Percentiles rank a stretch among this genome's conserved stretches.
Evolutionary conservation across 1,140 invertebrate species (phyloP).

Genomic region (Eupeodes corollae): DNA sequence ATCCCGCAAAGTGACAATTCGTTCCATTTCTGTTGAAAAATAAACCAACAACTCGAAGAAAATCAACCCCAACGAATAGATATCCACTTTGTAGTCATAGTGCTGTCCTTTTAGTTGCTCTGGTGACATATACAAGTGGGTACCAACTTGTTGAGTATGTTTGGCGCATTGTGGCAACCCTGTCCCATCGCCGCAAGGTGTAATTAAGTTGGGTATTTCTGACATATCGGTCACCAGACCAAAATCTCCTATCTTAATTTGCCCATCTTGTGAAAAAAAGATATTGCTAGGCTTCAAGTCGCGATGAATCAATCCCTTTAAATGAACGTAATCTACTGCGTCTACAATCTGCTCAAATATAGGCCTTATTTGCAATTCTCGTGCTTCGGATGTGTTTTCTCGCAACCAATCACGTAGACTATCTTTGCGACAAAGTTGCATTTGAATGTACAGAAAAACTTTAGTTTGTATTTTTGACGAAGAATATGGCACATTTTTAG

Average conservation of each 20-base stretch:
- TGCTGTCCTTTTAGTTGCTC: slow-evolving; percentile 70
- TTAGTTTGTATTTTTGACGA: slow-evolving; percentile 17
- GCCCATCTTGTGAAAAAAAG: slow-evolving; percentile 81
- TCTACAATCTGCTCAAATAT: slow-evolving; percentile 89
- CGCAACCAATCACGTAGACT: slow-evolving; percentile 85
- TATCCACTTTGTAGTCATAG: slow-evolving; percentile 93
- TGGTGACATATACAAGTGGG: slow-evolving; percentile 93
- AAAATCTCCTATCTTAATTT: slow-evolving; percentile 94
- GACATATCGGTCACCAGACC: slow-evolving; percentile 81
- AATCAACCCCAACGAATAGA: slow-evolving; percentile 90
- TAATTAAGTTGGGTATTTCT: slow-evolving; percentile 44
- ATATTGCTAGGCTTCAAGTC: slow-evolving; percentile 97
- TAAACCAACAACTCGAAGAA: slow-evolving; percentile 84
- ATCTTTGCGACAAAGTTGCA: slow-evolving; percentile 86
- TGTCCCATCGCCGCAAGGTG: slow-evolving; percentile 21
- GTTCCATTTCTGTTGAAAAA: slow-evolving; percentile 84
- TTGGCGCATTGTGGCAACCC: slow-evolving; percentile 23
- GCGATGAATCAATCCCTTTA: slow-evolving; percentile 81
- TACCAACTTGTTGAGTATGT: slow-evolving; percentile 56
- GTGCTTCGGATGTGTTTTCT: slow-evolving; percentile 35
- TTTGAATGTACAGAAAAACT: slow-evolving; percentile 89
- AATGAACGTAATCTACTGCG: slow-evolving; percentile 91
- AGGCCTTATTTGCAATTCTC: slow-evolving; percentile 44
- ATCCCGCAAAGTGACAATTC: slow-evolving; percentile 50
- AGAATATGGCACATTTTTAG: slow-evolving; percentile 7